Evolutionary conservation across 2,797 vertebrate genomes (phyloP).

Genomic region (Anniella stebbinsi): DNA sequence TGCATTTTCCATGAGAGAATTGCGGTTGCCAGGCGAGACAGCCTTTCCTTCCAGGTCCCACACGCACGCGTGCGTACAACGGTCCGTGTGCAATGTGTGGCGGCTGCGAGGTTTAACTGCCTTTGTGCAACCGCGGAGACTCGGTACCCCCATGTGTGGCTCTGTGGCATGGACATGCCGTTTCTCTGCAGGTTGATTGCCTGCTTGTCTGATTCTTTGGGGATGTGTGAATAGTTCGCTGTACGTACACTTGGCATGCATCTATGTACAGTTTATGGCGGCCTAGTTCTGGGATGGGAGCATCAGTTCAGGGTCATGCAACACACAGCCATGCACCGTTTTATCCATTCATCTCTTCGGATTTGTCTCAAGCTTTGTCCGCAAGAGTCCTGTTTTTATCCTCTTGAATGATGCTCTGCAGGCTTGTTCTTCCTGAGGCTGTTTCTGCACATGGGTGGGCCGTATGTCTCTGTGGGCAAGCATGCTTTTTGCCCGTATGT

Average conservation of each 20-base stretch:
- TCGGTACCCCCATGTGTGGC: neutral
- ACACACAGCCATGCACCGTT: neutral
- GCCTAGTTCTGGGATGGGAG: too few relatives aligned
- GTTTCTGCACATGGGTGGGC: neutral
- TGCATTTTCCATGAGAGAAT: slow-evolving; percentile 25
- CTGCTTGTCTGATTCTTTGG: neutral
- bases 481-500: neutral
- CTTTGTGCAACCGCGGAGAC: neutral
- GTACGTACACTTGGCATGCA: too few relatives aligned
- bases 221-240: neutral
- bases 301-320: too few relatives aligned
- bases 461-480: neutral
- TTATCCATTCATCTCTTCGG: neutral
- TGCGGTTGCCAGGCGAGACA: neutral
- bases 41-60: neutral
- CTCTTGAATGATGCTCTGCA: neutral
- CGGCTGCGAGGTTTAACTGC: neutral
- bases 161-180: neutral
- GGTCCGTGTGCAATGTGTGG: too few relatives aligned
- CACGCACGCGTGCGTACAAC: neutral
- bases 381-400: neutral
- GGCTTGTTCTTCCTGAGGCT: neutral
- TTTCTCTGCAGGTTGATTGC: neutral
- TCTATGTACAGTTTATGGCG: too few relatives aligned
- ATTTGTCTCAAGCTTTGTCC: neutral